These are phyloP conservation scores for Heliconius hewitsoni DNA, from an alignment of 1,140 invertebrate species.

Conservation along the genomic window DNA sequence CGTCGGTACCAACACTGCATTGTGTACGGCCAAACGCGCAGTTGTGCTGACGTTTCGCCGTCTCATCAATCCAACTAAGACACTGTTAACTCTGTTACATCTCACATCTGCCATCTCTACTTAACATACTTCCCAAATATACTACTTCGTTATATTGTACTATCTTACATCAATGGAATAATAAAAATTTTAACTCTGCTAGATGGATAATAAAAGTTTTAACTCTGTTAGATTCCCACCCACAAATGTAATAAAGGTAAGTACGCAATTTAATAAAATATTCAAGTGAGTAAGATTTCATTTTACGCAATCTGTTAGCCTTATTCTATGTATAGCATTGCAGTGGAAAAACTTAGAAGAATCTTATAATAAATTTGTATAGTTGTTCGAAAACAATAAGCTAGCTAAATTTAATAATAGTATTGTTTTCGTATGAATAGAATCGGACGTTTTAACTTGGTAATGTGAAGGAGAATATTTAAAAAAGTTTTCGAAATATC, in stretches of 20 bases:
- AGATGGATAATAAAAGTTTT: background rate
- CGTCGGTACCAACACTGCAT: too few relatives aligned
- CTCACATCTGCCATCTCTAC: too few relatives aligned
- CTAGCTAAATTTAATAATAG: background rate
- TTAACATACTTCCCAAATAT: too few relatives aligned
- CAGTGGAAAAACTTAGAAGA: slow-evolving; percentile 5
- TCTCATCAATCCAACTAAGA: too few relatives aligned
- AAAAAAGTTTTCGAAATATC: background rate
- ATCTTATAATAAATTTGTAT: slow-evolving; percentile 13
- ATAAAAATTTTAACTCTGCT: background rate
- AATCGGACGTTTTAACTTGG: background rate
- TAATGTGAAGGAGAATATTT: too few relatives aligned
- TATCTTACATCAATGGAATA: background rate
- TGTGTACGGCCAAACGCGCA: too few relatives aligned
- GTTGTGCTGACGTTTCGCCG: too few relatives aligned
- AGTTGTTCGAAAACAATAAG: slow-evolving; percentile 1
- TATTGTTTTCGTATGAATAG: background rate
- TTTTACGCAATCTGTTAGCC: slow-evolving; percentile 10
- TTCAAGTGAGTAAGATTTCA: background rate
- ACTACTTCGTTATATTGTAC: too few relatives aligned
- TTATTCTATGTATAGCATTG: slow-evolving; percentile 11
- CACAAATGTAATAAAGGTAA: background rate
- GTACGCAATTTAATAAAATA: background rate
- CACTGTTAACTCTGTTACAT: too few relatives aligned
- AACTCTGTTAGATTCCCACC: background rate